phyloP scores from a whole-genome alignment of 2,113 vertebrate genomes.

The Alligator mississippiensis region DNA sequence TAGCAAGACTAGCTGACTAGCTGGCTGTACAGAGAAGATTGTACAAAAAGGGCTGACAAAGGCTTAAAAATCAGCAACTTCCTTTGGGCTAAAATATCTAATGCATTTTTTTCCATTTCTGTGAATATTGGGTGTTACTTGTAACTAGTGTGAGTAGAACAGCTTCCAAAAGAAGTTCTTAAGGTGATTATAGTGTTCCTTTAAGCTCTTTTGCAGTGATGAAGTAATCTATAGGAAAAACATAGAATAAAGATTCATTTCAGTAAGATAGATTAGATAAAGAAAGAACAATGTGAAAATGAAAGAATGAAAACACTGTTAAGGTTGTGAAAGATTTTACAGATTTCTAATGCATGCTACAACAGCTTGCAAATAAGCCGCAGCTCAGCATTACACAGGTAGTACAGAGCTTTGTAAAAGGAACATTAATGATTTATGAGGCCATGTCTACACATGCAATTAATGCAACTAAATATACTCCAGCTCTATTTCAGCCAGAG shows the following conservation, averaged over 20 bases:
- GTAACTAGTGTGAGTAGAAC: neutral
- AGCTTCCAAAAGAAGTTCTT: neutral
- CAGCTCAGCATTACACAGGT: neutral
- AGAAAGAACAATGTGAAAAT: neutral
- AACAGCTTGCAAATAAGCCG: neutral
- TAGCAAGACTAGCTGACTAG: neutral
- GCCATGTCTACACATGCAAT: no score
- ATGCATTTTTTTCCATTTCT: neutral
- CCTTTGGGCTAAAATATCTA: neutral
- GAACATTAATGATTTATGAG: neutral
- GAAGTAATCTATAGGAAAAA: neutral
- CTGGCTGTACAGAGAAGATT: neutral
- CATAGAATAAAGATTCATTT: neutral
- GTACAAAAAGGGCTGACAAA: neutral
- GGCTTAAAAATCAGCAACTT: neutral
- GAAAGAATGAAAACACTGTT: neutral
- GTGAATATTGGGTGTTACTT: neutral
- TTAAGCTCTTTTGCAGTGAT: neutral
- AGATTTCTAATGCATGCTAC: neutral
- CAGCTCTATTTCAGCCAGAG: no score
- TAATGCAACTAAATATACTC: no score
- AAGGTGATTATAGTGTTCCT: neutral
- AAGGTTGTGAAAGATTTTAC: rapidly evolving
- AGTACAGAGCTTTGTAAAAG: neutral
- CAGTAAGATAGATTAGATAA: neutral